phyloP scores from a whole-genome alignment of 2,113 vertebrate genomes.

The Lonchura striata region DNA sequence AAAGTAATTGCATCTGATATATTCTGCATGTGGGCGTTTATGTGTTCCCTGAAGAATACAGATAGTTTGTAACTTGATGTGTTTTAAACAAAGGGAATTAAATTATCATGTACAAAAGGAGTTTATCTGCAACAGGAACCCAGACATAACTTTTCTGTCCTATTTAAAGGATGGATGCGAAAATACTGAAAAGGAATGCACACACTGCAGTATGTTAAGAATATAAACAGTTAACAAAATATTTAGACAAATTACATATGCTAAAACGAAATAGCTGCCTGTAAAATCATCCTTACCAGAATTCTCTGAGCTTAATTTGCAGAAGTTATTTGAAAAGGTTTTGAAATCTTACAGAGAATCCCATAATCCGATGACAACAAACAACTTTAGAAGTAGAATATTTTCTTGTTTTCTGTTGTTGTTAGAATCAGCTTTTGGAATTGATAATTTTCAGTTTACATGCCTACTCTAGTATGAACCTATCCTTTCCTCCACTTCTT shows the following conservation, averaged over 20 bases:
- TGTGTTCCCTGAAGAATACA: not conserved
- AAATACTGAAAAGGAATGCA: not conserved
- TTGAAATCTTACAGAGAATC: not conserved
- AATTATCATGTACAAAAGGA: not conserved
- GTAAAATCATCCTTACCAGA: not conserved
- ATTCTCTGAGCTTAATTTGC: not conserved
- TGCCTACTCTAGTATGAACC: not conserved
- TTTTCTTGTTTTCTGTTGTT: not conserved
- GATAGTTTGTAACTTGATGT: constrained; percentile 4
- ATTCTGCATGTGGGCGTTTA: not conserved
- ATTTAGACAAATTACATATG: constrained; percentile 38
- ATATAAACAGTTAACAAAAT: constrained; percentile 35
- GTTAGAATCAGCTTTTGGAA: not conserved
- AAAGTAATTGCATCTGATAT: constrained; percentile 40
- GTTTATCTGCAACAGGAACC: not conserved
- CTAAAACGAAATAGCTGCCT: constrained; percentile 25
- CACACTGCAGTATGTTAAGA: not conserved
- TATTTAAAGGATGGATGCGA: not conserved
- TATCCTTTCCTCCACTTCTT: not conserved
- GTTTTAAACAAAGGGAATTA: constrained; percentile 16
- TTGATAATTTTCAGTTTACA: not conserved
- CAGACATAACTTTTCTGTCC: not conserved
- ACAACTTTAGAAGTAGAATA: not conserved
- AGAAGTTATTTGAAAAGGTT: constrained; percentile 14
- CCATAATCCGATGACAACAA: not conserved